These are phyloP conservation scores for Oxycera nigricornis DNA, from an alignment of 2,888 invertebrate genomes.

Conservation along the genomic window DNA sequence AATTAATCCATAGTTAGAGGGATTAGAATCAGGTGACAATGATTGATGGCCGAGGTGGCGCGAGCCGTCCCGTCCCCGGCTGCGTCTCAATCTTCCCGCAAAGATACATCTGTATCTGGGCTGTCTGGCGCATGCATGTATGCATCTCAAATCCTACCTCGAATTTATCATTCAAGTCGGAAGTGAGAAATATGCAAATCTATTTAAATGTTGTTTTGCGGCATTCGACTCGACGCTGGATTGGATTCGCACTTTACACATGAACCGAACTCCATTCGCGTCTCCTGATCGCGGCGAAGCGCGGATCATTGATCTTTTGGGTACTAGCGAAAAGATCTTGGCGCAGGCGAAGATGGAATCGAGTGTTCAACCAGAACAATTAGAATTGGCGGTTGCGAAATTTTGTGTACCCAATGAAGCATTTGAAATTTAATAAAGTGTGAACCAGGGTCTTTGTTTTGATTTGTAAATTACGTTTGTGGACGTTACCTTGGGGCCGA, in stretches of 20 bases:
- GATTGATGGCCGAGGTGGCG: slow-evolving; percentile 19
- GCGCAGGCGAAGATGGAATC: neutral
- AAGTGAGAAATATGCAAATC: slow-evolving; percentile 33
- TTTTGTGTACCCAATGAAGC: neutral
- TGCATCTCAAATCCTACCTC: neutral
- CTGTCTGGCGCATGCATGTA: neutral
- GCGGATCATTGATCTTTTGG: slow-evolving; percentile 31
- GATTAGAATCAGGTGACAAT: slow-evolving; percentile 35
- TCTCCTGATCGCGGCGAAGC: neutral
- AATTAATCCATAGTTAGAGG: slow-evolving; percentile 25
- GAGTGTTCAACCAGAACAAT: neutral
- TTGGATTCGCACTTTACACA: slow-evolving; percentile 2
- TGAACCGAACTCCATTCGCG: neutral
- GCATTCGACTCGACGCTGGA: neutral
- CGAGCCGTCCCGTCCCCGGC: neutral
- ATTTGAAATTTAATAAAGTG: neutral
- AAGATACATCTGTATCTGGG: neutral
- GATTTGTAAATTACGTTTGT: neutral
- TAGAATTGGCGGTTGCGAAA: neutral
- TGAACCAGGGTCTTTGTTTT: neutral
- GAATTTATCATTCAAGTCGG: slow-evolving; percentile 21
- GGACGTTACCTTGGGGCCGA: neutral
- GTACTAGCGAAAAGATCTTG: neutral
- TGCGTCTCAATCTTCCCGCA: neutral
- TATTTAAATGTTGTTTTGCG: slow-evolving; percentile 20